Conservation (phyloP, 2,888 invertebrate species). For the Cheilosia vulpina region DNA sequence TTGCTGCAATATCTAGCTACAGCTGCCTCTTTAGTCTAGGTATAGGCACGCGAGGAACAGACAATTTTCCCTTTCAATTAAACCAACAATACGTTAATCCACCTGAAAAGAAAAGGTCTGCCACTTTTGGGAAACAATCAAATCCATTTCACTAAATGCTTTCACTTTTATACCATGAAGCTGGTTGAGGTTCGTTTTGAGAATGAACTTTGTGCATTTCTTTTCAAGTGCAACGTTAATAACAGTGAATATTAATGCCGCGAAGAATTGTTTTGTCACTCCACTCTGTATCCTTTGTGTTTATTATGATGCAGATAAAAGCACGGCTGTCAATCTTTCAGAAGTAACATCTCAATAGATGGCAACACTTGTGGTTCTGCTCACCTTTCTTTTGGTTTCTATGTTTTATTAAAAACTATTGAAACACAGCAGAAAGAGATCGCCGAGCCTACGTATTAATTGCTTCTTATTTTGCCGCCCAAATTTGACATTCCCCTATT, state of each 20-base stretch:
- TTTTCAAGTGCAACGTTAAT: slow-evolving; percentile 17
- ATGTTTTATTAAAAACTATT: too few relatives aligned
- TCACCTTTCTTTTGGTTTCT: too few relatives aligned
- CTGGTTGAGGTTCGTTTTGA: slow-evolving; percentile 11
- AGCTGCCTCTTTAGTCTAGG: slow-evolving; percentile 2
- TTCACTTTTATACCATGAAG: slow-evolving; percentile 46
- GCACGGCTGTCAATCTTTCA: too few relatives aligned
- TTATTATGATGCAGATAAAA: too few relatives aligned
- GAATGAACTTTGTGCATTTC: neutral
- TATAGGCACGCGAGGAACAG: slow-evolving; percentile 10
- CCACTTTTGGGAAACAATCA: neutral
- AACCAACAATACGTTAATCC: neutral
- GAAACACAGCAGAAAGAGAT: too few relatives aligned
- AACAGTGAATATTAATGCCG: neutral
- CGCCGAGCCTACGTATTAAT: too few relatives aligned
- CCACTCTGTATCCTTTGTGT: too few relatives aligned
- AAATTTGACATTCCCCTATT: too few relatives aligned
- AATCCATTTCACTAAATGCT: slow-evolving; percentile 29
- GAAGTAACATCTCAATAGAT: too few relatives aligned
- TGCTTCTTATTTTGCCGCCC: too few relatives aligned
- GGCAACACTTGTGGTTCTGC: too few relatives aligned
- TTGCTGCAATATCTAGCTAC: slow-evolving; percentile 21
- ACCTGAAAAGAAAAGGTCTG: slow-evolving; percentile 27
- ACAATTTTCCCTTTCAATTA: slow-evolving; percentile 53
- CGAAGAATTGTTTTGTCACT: too few relatives aligned